Base-by-base conservation (phyloP, 92 coral and sea anemone genomes). In the Phymanthus crucifer region DNA sequence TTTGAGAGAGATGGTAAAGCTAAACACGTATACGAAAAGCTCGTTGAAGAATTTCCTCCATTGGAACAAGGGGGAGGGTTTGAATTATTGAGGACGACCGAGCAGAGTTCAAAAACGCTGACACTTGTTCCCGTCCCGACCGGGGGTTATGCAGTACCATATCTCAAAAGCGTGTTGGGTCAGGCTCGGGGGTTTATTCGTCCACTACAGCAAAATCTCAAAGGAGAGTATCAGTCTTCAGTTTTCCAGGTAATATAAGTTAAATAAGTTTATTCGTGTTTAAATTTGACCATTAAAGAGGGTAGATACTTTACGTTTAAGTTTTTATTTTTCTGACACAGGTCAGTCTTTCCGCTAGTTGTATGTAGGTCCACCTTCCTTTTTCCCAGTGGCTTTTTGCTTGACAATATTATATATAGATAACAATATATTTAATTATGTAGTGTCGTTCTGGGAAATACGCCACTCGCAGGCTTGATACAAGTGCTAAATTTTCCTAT, bases 41-140 rank as follows among this genome's bases (percentile, higher is more conserved):
- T 88, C 17, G 47, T 80, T 40, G 87, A 85, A 40, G 88, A 75
- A 61, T 89, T 80, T 57, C 89, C 87, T 38, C 73, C 40, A 13
- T 71, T 89, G 66, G 77, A 69, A 40, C 72, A 80, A 31, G 87
- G 86, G 29, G 87, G 89, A 10, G 89, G 92, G 17, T 89, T 70
- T 48, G 87, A 89, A 66, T 77, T 89, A 31, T 72, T 89, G 40
- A 73, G 82, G 65, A 89, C 89, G 31, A 66, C 87, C 26, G 92
- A 89, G 43, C 67, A 66, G 50, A 71, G 83, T 31, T 70, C 89
- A 29, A 77, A 78, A 48, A 77, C 14, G 40, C 66, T 88, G 84
- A 85, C 79, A 37, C 65, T 67, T 34, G 68, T 88, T 32, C 88
- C 88, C 31, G 76, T 81, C 38, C 88, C 91, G 32, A 79, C 85